Conservation (phyloP, 53 echinoderm and acorn worm species). For the Hippasteria phrygiana region DNA sequence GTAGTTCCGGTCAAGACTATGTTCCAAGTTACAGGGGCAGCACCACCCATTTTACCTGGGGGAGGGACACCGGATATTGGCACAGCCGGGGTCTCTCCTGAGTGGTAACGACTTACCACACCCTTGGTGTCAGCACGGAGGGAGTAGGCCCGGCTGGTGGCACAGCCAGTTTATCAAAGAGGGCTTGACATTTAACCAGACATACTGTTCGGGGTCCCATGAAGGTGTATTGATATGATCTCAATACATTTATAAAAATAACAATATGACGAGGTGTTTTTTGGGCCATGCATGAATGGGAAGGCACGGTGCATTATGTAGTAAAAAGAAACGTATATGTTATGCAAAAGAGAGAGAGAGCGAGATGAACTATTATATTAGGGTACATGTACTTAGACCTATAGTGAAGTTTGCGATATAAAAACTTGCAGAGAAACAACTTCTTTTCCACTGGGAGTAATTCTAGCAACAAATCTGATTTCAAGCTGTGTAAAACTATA, state of each 20-base stretch:
- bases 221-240: constrained; percentile 61
- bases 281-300: constrained; percentile 34
- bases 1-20: constrained; percentile 50
- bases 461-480: no score
- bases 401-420: no score
- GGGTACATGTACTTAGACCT: no score
- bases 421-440: no score
- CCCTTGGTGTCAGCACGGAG: constrained; percentile 45
- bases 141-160: constrained; percentile 36
- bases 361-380: background rate
- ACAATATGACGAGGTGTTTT: constrained; percentile 33
- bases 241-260: constrained; percentile 64
- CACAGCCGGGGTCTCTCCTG: constrained; percentile 52
- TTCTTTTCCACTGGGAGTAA: no score
- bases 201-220: constrained; percentile 37
- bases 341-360: background rate
- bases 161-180: constrained; percentile 27
- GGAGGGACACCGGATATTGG: constrained; percentile 43
- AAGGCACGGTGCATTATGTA: background rate
- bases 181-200: constrained; percentile 64
- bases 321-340: constrained; percentile 8
- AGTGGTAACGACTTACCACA: constrained; percentile 52
- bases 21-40: background rate
- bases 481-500: no score
- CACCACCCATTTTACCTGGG: constrained; percentile 51